phyloP scores from a whole-genome alignment of 1,140 invertebrate genomes.

The Rhagoletis zephyria region DNA sequence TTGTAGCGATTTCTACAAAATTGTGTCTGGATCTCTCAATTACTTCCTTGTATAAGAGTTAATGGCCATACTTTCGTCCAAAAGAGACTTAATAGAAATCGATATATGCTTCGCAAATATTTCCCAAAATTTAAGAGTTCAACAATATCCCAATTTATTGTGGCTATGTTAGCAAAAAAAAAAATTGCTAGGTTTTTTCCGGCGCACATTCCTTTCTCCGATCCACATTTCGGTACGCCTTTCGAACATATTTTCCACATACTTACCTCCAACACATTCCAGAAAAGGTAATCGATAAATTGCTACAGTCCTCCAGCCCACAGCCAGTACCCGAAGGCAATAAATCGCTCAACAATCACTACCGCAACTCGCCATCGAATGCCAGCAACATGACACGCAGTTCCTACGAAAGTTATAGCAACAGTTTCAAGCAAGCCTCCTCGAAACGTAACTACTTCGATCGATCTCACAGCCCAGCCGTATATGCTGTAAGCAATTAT shows the following conservation, averaged over 20 bases:
- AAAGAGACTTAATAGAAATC: too few relatives aligned
- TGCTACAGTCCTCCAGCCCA: conserved; percentile 65
- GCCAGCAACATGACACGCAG: conserved; percentile 57
- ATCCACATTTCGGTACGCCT: too few relatives aligned
- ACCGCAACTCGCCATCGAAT: conserved; percentile 65
- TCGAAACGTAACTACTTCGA: conserved; percentile 69
- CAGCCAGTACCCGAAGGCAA: conserved; percentile 70
- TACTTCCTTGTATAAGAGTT: too few relatives aligned
- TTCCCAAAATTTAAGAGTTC: too few relatives aligned
- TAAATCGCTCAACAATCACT: conserved; percentile 66
- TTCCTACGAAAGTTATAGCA: conserved; percentile 65
- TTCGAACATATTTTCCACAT: background rate
- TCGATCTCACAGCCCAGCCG: conserved; percentile 70
- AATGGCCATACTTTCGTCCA: too few relatives aligned
- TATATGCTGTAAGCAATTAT: conserved; percentile 65
- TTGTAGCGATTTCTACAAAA: too few relatives aligned
- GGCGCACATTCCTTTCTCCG: too few relatives aligned
- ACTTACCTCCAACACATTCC: background rate
- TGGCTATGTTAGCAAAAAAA: too few relatives aligned
- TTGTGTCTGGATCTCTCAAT: too few relatives aligned
- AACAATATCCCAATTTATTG: too few relatives aligned
- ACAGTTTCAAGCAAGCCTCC: conserved; percentile 69
- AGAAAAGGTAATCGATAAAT: conserved; percentile 63
- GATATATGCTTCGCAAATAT: too few relatives aligned
- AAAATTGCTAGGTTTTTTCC: too few relatives aligned